These are phyloP conservation scores for Centropus bengalensis DNA, from an alignment of 2,113 vertebrate species.

Conservation along the genomic window DNA sequence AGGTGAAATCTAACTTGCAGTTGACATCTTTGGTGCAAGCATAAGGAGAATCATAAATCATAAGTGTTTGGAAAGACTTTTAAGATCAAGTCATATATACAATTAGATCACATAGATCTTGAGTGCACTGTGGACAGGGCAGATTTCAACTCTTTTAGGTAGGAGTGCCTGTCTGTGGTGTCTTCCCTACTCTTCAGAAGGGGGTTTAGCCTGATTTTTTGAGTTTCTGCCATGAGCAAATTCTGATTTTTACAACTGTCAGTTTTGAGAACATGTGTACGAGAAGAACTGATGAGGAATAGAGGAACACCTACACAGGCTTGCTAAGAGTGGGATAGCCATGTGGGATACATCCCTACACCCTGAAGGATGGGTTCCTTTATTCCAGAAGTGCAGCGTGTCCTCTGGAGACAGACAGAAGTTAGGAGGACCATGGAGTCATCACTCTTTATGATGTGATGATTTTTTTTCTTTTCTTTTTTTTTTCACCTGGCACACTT, in stretches of 20 bases:
- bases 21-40: neutral
- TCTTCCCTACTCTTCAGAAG: neutral
- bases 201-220: neutral
- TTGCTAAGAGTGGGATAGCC: neutral
- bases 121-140: fast-evolving
- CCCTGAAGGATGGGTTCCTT: neutral
- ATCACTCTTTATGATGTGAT: too few relatives aligned
- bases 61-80: too few relatives aligned
- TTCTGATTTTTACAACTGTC: neutral
- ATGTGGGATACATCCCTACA: neutral
- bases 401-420: neutral
- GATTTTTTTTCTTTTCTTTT: too few relatives aligned
- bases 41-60: neutral
- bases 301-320: neutral
- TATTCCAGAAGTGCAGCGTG: neutral
- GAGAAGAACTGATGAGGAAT: neutral
- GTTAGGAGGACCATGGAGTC: neutral
- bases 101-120: neutral
- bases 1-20: neutral
- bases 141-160: neutral
- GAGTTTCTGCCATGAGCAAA: neutral
- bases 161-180: neutral
- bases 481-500: neutral
- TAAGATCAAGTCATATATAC: neutral
- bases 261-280: neutral